A percentile compares a stretch with the other conserved stretches of the same genome.
Evolutionary conservation across 2,888 invertebrate species (phyloP).

Genomic region (Tipula unca): DNA sequence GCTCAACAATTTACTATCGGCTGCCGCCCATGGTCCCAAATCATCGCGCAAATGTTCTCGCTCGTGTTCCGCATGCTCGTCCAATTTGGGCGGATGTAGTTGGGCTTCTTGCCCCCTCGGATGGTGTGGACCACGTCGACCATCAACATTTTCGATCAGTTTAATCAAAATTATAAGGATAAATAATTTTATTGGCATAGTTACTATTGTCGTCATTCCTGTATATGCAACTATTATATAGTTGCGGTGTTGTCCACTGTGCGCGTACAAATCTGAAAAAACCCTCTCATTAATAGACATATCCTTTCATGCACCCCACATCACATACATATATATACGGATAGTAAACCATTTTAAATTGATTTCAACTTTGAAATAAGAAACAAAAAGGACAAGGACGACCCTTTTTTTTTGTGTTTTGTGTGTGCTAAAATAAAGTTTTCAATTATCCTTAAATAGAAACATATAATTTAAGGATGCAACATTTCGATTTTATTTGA

Average conservation of each 20-base stretch:
- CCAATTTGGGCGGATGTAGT: slow-evolving; percentile 53
- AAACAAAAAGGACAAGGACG: slow-evolving; percentile 8
- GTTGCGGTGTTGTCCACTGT: background rate
- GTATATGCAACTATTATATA: too few relatives aligned
- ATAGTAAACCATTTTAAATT: background rate
- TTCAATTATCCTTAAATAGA: slow-evolving; percentile 1
- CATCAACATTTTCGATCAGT: background rate
- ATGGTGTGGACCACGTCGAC: slow-evolving; percentile 55
- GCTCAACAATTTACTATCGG: slow-evolving; percentile 48
- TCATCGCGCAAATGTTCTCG: slow-evolving; percentile 75
- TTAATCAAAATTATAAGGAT: background rate
- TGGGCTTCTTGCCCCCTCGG: slow-evolving; percentile 45
- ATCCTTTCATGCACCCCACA: background rate
- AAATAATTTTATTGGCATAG: background rate
- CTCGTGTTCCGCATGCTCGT: slow-evolving; percentile 65
- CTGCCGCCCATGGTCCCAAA: slow-evolving; percentile 54
- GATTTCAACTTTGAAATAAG: background rate
- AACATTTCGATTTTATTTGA: slow-evolving; percentile 14
- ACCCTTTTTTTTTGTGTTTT: background rate
- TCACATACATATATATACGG: too few relatives aligned
- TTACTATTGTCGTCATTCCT: background rate
- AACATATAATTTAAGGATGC: slow-evolving; percentile 14
- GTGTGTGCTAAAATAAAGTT: background rate
- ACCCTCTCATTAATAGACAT: background rate
- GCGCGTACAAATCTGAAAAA: background rate